Conservation (phyloP, 2,797 vertebrate genomes). For the Emydoidea blandingii region DNA sequence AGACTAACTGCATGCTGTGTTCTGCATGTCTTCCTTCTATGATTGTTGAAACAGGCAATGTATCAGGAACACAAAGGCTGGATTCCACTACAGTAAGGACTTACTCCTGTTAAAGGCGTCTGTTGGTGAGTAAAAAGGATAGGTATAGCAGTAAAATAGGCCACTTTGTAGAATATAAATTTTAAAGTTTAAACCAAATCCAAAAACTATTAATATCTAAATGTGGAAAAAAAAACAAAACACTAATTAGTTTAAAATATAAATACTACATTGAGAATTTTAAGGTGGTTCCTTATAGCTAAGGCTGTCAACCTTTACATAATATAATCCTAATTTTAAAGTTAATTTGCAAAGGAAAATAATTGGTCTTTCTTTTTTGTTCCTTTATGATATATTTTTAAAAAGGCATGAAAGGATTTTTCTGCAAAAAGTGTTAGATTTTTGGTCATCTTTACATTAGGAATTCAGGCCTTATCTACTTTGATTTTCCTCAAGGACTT, state of each 20-base stretch:
- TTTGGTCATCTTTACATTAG: not conserved
- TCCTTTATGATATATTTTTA: too few species aligned
- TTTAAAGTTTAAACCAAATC: not conserved
- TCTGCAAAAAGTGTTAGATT: not conserved
- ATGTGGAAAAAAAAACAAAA: not conserved
- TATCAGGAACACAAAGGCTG: constrained; percentile 95
- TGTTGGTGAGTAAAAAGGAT: constrained; percentile 82
- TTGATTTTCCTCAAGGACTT: not conserved
- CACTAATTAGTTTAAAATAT: not conserved
- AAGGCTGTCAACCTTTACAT: not conserved
- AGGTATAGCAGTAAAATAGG: constrained; percentile 24
- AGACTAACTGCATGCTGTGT: constrained; percentile 93
- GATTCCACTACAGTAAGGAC: constrained; percentile 97
- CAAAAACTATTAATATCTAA: not conserved
- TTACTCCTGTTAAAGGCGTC: constrained; percentile 95
- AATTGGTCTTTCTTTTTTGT: not conserved
- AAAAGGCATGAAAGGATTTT: not conserved
- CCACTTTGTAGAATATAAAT: not conserved
- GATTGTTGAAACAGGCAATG: constrained; percentile 87
- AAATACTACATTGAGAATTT: not conserved
- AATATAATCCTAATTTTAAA: not conserved
- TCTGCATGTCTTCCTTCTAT: constrained; percentile 87
- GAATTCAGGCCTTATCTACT: not conserved
- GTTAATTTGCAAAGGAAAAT: not conserved
- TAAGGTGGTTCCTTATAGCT: not conserved